phyloP scores from a whole-genome alignment of 1,140 invertebrate species.

The Steinernema feltiae region DNA sequence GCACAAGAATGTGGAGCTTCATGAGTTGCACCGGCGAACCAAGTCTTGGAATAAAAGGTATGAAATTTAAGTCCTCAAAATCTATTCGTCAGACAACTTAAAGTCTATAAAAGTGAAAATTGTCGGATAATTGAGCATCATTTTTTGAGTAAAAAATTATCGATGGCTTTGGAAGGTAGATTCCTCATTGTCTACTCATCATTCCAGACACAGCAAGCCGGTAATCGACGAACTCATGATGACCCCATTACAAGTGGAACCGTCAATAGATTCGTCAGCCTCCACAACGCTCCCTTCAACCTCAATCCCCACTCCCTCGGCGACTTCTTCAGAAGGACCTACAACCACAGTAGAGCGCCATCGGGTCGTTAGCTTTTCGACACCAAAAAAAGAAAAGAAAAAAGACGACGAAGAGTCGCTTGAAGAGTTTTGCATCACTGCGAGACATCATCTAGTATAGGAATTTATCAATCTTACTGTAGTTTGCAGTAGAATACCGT shows the following conservation, averaged over 20 bases:
- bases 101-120: no score
- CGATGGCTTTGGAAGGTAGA: no score
- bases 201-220: neutral
- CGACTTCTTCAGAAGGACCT: neutral
- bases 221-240: conserved; percentile 3
- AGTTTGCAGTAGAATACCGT: no score
- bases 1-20: neutral
- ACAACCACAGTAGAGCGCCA: neutral
- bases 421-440: neutral
- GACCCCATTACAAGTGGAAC: neutral
- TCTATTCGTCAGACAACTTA: neutral
- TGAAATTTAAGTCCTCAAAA: neutral
- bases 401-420: neutral
- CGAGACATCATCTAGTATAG: neutral
- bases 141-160: no score
- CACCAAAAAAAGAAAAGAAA: neutral
- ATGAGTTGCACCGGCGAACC: neutral
- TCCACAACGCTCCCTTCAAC: neutral
- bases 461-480: no score
- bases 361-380: neutral
- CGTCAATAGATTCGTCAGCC: neutral
- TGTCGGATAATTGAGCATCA: no score
- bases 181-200: neutral
- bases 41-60: conserved; percentile 10
- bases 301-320: neutral